Evolutionary conservation across 2,888 invertebrate genomes (phyloP), one percentile per base, ranked within the genome.

Genomic region (Cylindroiulus punctatus): DNA sequence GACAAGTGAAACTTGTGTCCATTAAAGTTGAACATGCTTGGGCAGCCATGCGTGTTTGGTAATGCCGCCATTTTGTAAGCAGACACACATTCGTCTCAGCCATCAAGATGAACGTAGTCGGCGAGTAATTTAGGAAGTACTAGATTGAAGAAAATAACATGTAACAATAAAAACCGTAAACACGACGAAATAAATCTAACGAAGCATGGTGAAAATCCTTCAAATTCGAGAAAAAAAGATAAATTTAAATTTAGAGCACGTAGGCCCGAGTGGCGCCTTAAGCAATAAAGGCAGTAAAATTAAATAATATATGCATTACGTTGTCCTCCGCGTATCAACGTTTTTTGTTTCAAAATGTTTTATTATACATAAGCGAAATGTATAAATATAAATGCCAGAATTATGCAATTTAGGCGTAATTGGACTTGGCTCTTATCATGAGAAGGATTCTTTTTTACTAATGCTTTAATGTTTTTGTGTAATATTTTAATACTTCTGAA

Each of bases 21-120:
- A 52, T 52, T 19, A 52, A 52, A 52, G 7, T 17, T 52, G 52
- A 7, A n/a, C 52, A n/a, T 52, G 52, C 52, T 52, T 52, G 52
- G n/a, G 19, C 52, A 52, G 52, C 52, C 52, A 52, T n/a, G 52
- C 52, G 52, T n/a, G 2, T 52, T 52, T n/a, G 52, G n/a, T 52
- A 52, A 52, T 52, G 52, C n/a, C 52, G 52, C 52, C 52, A 52
- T 52, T 52, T 52, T 52, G 52, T n/a, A 52, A 52, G 52, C 19
- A 19, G 52, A 52, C 52, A 4, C 2, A n/a, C 52, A 52, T 52
- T 52, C 52, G n/a, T 52, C n/a, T 36, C n/a, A n/a, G 52, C n/a
- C 52, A 52, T 52, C 52, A n/a, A 52, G 52, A 52, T 52, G n/a
- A 19, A 19, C n/a, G 52, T 52, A 52, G 52, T n/a, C 52, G 14